Evolutionary conservation across 2,797 vertebrate genomes (phyloP), one percentile per base, ranked within the genome.

Genomic region (Xenops minutus): DNA sequence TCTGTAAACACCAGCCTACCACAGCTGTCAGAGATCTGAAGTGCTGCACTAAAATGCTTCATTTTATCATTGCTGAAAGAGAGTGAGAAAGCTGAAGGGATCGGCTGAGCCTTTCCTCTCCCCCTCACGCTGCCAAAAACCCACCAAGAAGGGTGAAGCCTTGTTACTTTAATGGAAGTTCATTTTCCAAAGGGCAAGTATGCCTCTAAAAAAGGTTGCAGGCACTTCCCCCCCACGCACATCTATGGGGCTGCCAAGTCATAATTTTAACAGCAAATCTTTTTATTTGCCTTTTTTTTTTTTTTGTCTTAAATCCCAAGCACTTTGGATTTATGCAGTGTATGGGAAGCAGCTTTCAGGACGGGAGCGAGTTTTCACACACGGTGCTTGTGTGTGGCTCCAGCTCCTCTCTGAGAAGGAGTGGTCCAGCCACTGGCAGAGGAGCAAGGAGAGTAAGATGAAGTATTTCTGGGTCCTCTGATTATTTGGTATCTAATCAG

Each of bases 1-100:
- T 90, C 93, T 84, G 85, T 95, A 97, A 97, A 96, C 94, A 96
- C 2, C 30, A 91, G 73, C 73, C 92, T 84, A 92, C 73, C 85
- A 75, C 94, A 95, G 94, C 95, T 95, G 95, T 88, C 30, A 29
- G 69, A 94, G 90, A 93, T 52, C 64, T 49, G 36, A 94, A 95
- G 80, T 8, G 77, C 74, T 90, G 62, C 66, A 24, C 49, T 92
- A 37, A 90, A 95, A 81, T 6, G 6, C 49, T 91, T 95, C 39
- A 62, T 73, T 90, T 95, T 75, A 69, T 69, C 69, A 43, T 34
- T 39, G 92, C 63, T 88, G 80, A 90, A 63, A 30, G 1, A 2
- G 56, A 86, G 76, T 14, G 49, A 84, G 76, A 90, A 77, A 71
- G 73, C 81, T 43, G 63, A 69, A 78, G 81, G 67, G 74, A 87